These are phyloP conservation scores for Phyllotreta cruciferae DNA, from an alignment of 2,888 invertebrate genomes.

Conservation along the genomic window DNA sequence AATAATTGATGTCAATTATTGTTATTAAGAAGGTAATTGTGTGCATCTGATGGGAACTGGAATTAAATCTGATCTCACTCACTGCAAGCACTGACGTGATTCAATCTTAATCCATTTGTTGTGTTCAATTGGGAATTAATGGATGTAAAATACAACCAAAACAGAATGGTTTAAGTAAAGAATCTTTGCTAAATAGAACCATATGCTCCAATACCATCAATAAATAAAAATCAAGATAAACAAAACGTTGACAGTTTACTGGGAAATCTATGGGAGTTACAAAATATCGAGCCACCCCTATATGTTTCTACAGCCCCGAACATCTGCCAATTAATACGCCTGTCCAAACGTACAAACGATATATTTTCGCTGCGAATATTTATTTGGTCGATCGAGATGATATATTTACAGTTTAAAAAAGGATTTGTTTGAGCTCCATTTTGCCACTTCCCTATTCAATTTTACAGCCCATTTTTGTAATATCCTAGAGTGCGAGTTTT, in stretches of 20 bases:
- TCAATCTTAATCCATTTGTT: constrained; percentile 19
- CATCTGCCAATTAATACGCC: constrained; percentile 2
- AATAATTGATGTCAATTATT: constrained; percentile 21
- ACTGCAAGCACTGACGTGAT: constrained; percentile 15
- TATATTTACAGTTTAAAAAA: neutral
- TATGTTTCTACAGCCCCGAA: neutral
- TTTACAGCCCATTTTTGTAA: no score
- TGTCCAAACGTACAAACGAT: neutral
- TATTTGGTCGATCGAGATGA: no score
- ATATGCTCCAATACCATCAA: no score
- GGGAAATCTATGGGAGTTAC: constrained; percentile 1
- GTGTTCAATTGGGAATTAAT: constrained; percentile 4
- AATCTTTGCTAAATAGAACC: no score
- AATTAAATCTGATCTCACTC: constrained; percentile 26
- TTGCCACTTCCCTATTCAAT: neutral
- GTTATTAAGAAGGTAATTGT: constrained; percentile 28
- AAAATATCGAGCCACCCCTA: constrained; percentile 6
- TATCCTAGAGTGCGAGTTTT: no score
- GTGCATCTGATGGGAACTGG: constrained; percentile 11
- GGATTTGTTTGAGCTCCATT: constrained; percentile 4
- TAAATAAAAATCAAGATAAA: no score
- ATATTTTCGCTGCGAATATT: no score
- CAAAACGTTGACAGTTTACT: neutral
- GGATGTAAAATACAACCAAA: no score
- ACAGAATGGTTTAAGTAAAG: no score